Evolutionary conservation across 2,888 invertebrate genomes (phyloP).

Genomic region (Gryllus longicercus): DNA sequence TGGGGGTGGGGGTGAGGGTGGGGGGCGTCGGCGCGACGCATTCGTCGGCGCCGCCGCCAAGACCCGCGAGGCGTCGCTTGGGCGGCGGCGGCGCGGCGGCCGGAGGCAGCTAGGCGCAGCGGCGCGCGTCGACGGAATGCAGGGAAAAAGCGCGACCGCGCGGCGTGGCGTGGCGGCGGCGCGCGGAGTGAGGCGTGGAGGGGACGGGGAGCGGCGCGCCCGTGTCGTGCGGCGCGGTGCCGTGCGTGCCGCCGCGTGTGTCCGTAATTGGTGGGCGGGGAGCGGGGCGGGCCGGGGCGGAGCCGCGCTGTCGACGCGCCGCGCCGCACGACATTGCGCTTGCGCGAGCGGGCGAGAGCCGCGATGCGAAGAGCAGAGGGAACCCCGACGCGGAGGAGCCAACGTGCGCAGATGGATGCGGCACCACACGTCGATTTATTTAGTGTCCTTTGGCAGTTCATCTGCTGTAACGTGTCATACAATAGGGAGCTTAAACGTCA

Average conservation of each 20-base stretch:
- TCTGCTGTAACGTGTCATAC: no score
- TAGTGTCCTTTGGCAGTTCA: no score
- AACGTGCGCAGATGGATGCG: neutral
- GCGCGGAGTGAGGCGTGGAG: neutral
- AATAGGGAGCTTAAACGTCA: no score
- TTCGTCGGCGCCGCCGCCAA: no score
- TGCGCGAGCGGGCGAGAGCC: neutral
- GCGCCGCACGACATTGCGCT: neutral
- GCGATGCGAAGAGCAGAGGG: neutral
- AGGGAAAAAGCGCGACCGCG: neutral
- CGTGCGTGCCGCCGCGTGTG: neutral
- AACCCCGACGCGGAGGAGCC: neutral
- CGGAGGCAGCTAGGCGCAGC: neutral
- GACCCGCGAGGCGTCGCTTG: no score
- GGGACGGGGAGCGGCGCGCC: neutral
- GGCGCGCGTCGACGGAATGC: neutral
- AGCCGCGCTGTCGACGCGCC: neutral
- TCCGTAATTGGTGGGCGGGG: conserved; percentile 1
- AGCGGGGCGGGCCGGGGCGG: conserved; percentile 2
- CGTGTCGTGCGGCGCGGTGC: neutral
- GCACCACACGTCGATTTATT: no score
- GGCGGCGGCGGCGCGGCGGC: no score
- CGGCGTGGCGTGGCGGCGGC: no score
- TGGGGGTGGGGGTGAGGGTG: no score
- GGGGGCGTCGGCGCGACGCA: no score